phyloP scores from a whole-genome alignment of 2,113 vertebrate species.

The Limanda limanda region DNA sequence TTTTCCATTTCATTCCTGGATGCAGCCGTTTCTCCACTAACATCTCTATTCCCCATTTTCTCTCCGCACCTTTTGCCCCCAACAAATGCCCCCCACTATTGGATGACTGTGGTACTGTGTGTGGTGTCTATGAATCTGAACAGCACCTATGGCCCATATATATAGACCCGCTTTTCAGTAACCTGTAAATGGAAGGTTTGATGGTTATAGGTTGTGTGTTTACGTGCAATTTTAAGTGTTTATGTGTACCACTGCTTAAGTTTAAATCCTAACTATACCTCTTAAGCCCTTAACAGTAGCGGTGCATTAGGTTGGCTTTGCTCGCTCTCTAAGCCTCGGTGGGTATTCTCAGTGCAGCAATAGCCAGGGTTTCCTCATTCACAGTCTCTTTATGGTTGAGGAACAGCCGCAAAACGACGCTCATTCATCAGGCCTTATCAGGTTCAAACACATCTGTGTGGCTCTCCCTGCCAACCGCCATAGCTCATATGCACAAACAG shows the following conservation, averaged over 20 bases:
- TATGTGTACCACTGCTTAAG: conserved; percentile 50
- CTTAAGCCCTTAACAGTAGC: conserved; percentile 63
- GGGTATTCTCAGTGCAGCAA: conserved; percentile 59
- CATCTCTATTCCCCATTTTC: conserved; percentile 30
- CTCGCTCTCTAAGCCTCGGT: conserved; percentile 52
- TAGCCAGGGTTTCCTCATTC: conserved; percentile 59
- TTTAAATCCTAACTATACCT: conserved; percentile 62
- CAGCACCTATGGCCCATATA: conserved; percentile 9
- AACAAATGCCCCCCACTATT: conserved; percentile 32
- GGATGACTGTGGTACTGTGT: conserved; percentile 13
- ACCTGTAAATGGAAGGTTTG: conserved; percentile 36
- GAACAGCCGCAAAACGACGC: conserved; percentile 59
- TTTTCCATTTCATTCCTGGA: conserved; percentile 29
- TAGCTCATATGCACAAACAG: conserved; percentile 45
- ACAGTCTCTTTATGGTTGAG: conserved; percentile 64
- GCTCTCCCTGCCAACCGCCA: conserved; percentile 62
- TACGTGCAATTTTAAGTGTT: conserved; percentile 45
- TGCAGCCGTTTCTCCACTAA: conserved; percentile 41
- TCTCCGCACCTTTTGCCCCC: conserved; percentile 17
- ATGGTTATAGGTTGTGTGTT: conserved; percentile 48
- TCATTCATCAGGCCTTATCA: conserved; percentile 81
- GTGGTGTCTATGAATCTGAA: conserved; percentile 12
- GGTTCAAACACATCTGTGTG: conserved; percentile 79
- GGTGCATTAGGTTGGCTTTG: conserved; percentile 67
- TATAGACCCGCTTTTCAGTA: conserved; percentile 27